Percentiles rank a stretch among this genome's conserved stretches.
phyloP scores from a whole-genome alignment of 2,888 invertebrate genomes.

The Prenolepis imparis region DNA sequence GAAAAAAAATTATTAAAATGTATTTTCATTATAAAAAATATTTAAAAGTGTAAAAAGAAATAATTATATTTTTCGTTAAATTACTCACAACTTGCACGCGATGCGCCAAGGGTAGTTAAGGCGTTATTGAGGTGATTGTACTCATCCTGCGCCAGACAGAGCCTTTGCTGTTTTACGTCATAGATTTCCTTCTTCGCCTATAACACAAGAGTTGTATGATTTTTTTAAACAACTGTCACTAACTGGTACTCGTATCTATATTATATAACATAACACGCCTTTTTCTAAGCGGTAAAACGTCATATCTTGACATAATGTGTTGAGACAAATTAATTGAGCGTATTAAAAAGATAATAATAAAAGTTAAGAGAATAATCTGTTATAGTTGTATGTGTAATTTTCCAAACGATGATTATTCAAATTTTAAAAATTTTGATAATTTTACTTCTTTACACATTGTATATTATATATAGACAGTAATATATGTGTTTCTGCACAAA shows the following conservation, averaged over 20 bases:
- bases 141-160: slow-evolving; percentile 97
- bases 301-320: neutral
- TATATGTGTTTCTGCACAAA: neutral
- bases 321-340: neutral
- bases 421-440: neutral
- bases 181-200: slow-evolving; percentile 99
- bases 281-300: neutral
- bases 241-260: neutral
- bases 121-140: slow-evolving; percentile 97
- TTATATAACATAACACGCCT: neutral
- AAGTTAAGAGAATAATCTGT: neutral
- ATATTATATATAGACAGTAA: neutral
- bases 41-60: neutral
- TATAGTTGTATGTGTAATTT: slow-evolving; percentile 14
- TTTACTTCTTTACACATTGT: neutral
- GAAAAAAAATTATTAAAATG: neutral
- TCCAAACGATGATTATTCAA: neutral
- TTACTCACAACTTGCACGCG: slow-evolving; percentile 95
- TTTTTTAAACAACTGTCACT: slow-evolving; percentile 1
- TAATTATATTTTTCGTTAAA: slow-evolving; percentile 18
- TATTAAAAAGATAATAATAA: neutral
- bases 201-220: slow-evolving; percentile 72
- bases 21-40: neutral
- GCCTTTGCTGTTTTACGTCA: slow-evolving; percentile 97
- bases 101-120: slow-evolving; percentile 93